Conservation (phyloP, 2,113 vertebrate species). For the Fregata magnificens region DNA sequence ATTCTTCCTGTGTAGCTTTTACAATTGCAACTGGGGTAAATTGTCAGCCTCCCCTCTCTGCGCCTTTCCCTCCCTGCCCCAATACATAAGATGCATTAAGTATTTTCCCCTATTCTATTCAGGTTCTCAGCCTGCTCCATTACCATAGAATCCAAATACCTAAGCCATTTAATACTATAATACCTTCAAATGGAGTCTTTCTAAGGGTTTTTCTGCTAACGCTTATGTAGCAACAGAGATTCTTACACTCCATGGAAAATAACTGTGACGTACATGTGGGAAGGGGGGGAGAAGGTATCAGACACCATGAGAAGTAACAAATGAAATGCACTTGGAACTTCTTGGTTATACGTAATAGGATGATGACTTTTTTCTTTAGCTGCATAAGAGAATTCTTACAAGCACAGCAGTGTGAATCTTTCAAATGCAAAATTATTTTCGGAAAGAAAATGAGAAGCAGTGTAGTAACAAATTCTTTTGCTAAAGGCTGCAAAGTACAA, state of each 20-base stretch:
- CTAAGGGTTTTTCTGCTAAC: not conserved
- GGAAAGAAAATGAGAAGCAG: not conserved
- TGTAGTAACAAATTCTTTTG: not conserved
- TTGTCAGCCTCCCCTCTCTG: fast-evolving
- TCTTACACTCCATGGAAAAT: not conserved
- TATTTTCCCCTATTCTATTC: not conserved
- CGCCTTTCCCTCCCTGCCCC: fast-evolving
- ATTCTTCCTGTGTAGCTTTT: not conserved
- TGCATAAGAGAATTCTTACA: not conserved
- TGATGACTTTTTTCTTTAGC: not conserved
- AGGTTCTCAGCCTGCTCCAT: not conserved
- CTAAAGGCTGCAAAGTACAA: conserved; percentile 17
- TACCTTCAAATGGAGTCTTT: not conserved
- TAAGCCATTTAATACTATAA: not conserved
- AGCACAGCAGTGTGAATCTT: not conserved
- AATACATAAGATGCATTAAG: not conserved
- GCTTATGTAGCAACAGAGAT: not conserved
- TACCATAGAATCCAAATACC: not conserved
- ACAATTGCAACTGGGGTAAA: not conserved
- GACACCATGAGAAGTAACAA: fast-evolving
- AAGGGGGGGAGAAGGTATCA: fast-evolving
- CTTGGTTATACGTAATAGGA: not conserved
- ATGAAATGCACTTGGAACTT: not conserved
- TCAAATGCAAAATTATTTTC: not conserved
- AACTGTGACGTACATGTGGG: fast-evolving